Evolutionary conservation across 2,797 vertebrate genomes (phyloP), one percentile per base, ranked within the genome.

Genomic region (Malacoraja senta): DNA sequence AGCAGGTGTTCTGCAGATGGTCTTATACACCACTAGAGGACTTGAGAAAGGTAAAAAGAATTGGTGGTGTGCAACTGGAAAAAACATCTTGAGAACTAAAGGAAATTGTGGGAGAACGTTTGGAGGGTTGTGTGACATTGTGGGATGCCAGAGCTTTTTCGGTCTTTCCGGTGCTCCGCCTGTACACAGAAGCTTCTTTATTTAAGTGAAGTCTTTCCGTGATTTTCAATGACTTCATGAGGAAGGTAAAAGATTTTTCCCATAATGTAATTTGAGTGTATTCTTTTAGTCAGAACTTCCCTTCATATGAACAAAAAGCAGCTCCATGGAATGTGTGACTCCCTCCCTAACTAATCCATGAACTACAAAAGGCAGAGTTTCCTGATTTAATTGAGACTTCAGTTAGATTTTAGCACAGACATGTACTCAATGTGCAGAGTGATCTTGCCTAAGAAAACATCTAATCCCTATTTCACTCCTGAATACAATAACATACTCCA

Each of bases 51-150:
- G 17, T 68, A 65, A 4, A 88, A 88, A 4, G 26, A 76, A 53
- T n/a, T 21, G 68, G 13, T 38, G 7, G 21, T 74, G 38, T 29
- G 72, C 24, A 53, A 92, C 35, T 92, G 90, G 90, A 76, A 92
- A 92, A 68, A 74, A 19, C 53, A 29, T 76, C 2, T 58, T 76
- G 13, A 74, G 71, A 44, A 32, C 74, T 38, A 76, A 92, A 92
- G 68, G 90, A 74, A 72, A 17, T 92, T 92, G 71, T 92, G 90
- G 68, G 71, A 92, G 38, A 38, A 92, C 74, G 17, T 24, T 92
- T 58, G 72, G 68, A 35, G 61, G 19, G 63, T 17, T 88, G 38
- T 88, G 72, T 76, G 68, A 92, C 72, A 58, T 58, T 53, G 76
- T 92, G 12, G 90, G 44, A 92, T 74, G 38, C 38, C 90, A 76